A percentile compares a stretch with the other conserved stretches of the same genome.
Conservation (phyloP, 1,140 invertebrate genomes). For the Pogonognathellus flavescens region DNA sequence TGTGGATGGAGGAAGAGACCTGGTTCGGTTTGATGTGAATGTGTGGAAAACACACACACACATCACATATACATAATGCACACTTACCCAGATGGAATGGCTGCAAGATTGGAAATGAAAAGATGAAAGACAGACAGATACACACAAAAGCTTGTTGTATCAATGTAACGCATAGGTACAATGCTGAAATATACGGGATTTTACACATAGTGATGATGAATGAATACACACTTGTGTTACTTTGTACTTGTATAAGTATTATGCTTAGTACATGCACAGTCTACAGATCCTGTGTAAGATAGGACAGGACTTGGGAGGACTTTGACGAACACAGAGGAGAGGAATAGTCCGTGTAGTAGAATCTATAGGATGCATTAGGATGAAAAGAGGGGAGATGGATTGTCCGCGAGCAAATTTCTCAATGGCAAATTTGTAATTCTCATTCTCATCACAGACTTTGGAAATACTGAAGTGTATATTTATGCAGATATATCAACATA, state of each 20-base stretch:
- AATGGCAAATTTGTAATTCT: slow-evolving; percentile 54
- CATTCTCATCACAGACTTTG: slow-evolving; percentile 28
- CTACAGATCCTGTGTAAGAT: background rate
- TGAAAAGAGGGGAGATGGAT: slow-evolving; percentile 40
- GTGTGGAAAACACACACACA: slow-evolving; percentile 22
- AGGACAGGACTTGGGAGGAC: too few species aligned
- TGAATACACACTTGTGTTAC: background rate
- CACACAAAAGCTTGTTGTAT: slow-evolving; percentile 30
- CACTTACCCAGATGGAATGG: slow-evolving; percentile 1
- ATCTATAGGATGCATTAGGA: slow-evolving; percentile 12
- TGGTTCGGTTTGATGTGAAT: background rate
- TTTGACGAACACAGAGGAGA: background rate
- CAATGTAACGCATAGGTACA: slow-evolving; percentile 8
- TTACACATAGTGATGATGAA: background rate
- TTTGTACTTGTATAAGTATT: too few species aligned
- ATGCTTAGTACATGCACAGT: too few species aligned
- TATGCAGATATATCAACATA: background rate
- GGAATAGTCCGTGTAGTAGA: background rate
- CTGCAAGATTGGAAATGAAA: slow-evolving; percentile 52
- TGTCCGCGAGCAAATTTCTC: slow-evolving; percentile 55
- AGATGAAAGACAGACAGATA: slow-evolving; percentile 55
- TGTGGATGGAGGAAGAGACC: background rate
- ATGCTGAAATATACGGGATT: background rate
- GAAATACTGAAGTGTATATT: background rate
- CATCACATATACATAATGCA: background rate